phyloP scores from a whole-genome alignment of 2,888 invertebrate genomes.

The Tiliacea aurago region DNA sequence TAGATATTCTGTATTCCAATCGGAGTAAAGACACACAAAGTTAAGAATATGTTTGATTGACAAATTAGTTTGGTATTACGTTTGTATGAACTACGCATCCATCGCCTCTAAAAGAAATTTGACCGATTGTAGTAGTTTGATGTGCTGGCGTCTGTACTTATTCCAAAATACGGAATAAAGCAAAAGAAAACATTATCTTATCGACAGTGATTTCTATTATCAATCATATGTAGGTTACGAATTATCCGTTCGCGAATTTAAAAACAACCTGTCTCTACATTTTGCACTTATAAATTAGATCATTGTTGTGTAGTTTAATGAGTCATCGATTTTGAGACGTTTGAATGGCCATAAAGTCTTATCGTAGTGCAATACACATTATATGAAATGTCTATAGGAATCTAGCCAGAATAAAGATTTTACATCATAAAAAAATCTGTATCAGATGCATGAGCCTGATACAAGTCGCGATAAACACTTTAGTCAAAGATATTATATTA shows the following conservation, averaged over 20 bases:
- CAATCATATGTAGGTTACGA: constrained; percentile 40
- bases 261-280: constrained; percentile 16
- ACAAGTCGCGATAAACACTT: neutral
- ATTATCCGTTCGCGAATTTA: constrained; percentile 27
- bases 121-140: too few species aligned
- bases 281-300: constrained; percentile 22
- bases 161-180: neutral
- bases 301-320: neutral
- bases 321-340: constrained; percentile 18
- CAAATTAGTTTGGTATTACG: too few species aligned
- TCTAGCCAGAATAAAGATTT: constrained; percentile 33
- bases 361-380: neutral
- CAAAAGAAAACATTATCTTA: constrained; percentile 50
- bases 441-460: too few species aligned
- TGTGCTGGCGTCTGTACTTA: too few species aligned
- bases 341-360: constrained; percentile 4
- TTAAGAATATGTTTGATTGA: too few species aligned
- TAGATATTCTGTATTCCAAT: too few species aligned
- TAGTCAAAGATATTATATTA: too few species aligned
- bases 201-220: constrained; percentile 23
- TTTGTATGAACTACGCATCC: too few species aligned
- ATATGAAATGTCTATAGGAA: constrained; percentile 21
- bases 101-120: too few species aligned
- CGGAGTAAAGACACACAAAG: too few species aligned
- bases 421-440: neutral